Evolutionary conservation across 2,888 invertebrate genomes (phyloP).

Genomic region (Temnothorax rugatulus): DNA sequence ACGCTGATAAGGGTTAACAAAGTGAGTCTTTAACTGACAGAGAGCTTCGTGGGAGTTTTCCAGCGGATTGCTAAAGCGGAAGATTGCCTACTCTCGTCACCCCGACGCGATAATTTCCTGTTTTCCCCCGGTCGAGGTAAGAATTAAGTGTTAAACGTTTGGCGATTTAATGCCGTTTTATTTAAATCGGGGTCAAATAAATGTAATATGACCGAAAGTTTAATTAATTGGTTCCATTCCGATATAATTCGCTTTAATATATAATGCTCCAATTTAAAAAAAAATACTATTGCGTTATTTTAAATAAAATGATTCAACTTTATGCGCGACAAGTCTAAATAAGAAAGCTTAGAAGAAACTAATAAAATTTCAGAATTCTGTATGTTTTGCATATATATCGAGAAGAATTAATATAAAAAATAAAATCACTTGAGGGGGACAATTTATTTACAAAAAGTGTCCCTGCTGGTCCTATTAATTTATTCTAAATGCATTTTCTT

Average conservation of each 20-base stretch:
- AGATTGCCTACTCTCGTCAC: constrained; percentile 37
- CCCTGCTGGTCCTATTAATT: constrained; percentile 64
- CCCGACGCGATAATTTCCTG: constrained; percentile 41
- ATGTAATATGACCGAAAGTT: not conserved
- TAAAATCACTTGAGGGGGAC: not conserved
- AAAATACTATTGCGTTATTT: not conserved
- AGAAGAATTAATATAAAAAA: constrained; percentile 13
- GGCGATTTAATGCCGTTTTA: not conserved
- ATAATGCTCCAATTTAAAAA: not conserved
- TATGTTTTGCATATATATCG: not conserved
- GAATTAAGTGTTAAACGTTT: constrained; percentile 1
- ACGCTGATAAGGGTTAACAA: constrained; percentile 81
- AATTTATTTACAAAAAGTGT: not conserved
- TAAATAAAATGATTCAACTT: not conserved
- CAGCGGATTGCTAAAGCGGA: constrained; percentile 58
- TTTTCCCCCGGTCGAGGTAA: not conserved
- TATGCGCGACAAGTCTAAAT: not conserved
- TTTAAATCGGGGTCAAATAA: not conserved
- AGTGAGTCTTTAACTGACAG: constrained; percentile 71
- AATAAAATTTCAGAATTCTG: not conserved
- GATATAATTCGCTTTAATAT: not conserved
- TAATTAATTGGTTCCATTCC: not conserved
- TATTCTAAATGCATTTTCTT: constrained; percentile 74
- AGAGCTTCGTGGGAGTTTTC: constrained; percentile 77
- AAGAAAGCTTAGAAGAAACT: not conserved